Evolutionary conservation across 1,140 invertebrate species (phyloP).

Genomic region (Zaprionus kolodkinae): DNA sequence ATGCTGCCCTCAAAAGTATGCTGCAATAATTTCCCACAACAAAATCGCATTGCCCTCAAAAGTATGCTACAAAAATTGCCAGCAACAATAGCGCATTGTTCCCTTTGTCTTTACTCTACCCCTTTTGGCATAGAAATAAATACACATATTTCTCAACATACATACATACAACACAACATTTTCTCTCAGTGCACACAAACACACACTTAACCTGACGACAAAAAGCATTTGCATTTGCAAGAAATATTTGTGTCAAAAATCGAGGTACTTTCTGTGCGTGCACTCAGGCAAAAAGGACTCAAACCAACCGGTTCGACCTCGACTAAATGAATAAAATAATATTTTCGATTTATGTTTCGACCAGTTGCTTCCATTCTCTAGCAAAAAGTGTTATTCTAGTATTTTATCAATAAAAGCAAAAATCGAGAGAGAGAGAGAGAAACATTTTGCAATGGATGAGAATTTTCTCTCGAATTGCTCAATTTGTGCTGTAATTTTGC

Average conservation of each 20-base stretch:
- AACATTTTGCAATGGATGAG: neutral
- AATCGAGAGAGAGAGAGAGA: neutral
- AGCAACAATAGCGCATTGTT: neutral
- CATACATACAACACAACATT: neutral
- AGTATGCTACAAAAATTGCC: neutral
- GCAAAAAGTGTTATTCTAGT: constrained; percentile 1
- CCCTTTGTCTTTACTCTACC: neutral
- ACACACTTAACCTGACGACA: neutral
- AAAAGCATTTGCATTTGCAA: neutral
- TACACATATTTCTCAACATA: neutral
- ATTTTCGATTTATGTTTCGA: neutral
- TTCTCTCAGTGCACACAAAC: neutral
- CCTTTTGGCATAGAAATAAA: neutral
- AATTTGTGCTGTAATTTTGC: constrained; percentile 47
- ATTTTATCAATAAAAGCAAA: constrained; percentile 2
- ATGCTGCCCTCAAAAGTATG: neutral
- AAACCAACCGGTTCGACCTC: neutral
- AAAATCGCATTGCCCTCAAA: neutral
- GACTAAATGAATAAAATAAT: constrained; percentile 6
- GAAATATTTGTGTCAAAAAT: constrained; percentile 7
- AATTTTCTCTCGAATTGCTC: constrained; percentile 31
- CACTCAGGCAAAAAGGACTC: neutral
- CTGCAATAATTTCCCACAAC: neutral
- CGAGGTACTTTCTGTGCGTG: neutral
- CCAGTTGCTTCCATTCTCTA: neutral